Evolutionary conservation across 2,797 vertebrate genomes (phyloP).

Genomic region (Catamblyrhynchus diadema): DNA sequence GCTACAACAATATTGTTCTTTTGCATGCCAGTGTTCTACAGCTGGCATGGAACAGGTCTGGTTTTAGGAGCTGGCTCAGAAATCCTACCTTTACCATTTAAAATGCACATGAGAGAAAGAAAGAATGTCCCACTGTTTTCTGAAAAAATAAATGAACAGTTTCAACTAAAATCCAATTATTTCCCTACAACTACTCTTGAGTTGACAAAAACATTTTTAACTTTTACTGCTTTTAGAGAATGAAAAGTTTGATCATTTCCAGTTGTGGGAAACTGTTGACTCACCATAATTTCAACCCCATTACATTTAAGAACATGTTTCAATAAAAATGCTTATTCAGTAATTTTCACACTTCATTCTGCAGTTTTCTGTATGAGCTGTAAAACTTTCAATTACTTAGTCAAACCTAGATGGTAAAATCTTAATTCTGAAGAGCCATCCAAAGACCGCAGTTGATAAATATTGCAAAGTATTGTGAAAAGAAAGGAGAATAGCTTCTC

Average conservation of each 20-base stretch:
- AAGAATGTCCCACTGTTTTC: background rate
- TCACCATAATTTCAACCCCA: slow-evolving; percentile 5
- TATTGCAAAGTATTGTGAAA: background rate
- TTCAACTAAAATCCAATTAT: background rate
- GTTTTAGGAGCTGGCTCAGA: background rate
- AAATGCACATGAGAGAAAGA: background rate
- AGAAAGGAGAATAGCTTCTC: background rate
- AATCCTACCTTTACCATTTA: background rate
- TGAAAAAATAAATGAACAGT: background rate
- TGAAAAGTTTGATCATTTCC: background rate
- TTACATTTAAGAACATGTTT: slow-evolving; percentile 25
- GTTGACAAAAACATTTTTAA: background rate
- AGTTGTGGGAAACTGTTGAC: slow-evolving; percentile 21
- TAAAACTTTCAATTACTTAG: background rate
- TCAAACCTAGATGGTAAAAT: background rate
- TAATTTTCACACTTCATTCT: slow-evolving; percentile 35
- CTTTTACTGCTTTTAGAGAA: background rate
- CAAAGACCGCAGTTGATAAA: background rate
- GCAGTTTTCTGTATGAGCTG: background rate
- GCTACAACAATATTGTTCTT: background rate
- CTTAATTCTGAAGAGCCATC: background rate
- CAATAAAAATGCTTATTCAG: background rate
- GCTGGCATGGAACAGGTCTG: background rate
- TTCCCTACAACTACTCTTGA: background rate
- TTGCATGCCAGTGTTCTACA: background rate